Conservation (phyloP, 2,888 invertebrate species). For the Biston betularia region DNA sequence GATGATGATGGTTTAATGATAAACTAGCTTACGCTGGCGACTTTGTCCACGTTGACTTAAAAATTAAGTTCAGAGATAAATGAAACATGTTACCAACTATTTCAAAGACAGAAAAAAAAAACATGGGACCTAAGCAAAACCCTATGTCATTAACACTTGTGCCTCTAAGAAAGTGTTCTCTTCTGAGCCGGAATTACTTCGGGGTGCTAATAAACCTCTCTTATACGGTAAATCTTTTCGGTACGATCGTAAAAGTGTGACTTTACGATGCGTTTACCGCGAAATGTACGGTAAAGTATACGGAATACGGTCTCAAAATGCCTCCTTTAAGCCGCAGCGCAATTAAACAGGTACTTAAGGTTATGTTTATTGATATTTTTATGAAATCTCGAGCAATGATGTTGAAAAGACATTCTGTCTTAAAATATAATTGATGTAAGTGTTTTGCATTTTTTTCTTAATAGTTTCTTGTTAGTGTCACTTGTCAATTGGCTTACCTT, state of each 20-base stretch:
- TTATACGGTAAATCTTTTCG: slow-evolving; percentile 62
- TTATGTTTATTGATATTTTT: slow-evolving; percentile 61
- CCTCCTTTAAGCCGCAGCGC: slow-evolving; percentile 41
- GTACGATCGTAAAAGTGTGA: slow-evolving; percentile 61
- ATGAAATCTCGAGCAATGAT: slow-evolving; percentile 36
- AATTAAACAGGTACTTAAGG: slow-evolving; percentile 48
- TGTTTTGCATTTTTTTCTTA: too few species aligned
- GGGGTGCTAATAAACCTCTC: slow-evolving; percentile 56
- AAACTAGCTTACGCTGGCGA: too few species aligned
- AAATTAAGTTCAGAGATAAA: too few species aligned
- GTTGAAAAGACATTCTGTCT: neutral
- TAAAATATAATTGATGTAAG: neutral
- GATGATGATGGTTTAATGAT: too few species aligned
- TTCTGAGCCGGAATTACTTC: slow-evolving; percentile 42
- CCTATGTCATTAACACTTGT: slow-evolving; percentile 5
- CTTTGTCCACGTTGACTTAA: too few species aligned
- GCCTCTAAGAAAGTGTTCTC: slow-evolving; percentile 14
- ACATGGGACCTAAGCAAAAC: neutral
- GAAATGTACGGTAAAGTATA: slow-evolving; percentile 53
- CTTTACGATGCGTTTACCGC: slow-evolving; percentile 64
- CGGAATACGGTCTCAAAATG: slow-evolving; percentile 47
- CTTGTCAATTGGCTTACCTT: too few species aligned
- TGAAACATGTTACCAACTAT: too few species aligned
- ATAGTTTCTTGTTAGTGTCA: too few species aligned
- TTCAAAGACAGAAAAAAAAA: too few species aligned